Evolutionary conservation across 1,140 invertebrate species (phyloP).

Genomic region (Chironomus tepperi): DNA sequence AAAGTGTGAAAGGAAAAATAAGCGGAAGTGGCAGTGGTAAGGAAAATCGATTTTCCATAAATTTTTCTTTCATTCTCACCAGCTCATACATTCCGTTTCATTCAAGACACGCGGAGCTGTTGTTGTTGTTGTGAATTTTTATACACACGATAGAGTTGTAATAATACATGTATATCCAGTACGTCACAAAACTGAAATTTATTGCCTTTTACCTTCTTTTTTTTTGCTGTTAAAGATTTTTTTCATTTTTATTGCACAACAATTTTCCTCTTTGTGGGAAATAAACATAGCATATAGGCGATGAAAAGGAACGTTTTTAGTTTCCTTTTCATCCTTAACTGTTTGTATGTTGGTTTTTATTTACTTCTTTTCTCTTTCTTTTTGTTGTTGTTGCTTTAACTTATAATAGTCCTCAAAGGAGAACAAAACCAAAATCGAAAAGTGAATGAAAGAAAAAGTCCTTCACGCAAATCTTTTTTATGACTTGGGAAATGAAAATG

Average conservation of each 20-base stretch:
- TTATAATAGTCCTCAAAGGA: not conserved
- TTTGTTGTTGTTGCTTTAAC: not conserved
- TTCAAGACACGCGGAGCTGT: no score
- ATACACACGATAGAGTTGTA: no score
- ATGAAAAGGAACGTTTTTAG: not conserved
- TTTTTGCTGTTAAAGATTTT: no score
- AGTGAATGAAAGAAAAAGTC: not conserved
- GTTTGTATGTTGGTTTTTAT: not conserved
- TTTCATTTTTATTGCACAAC: conserved; percentile 11
- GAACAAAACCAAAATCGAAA: not conserved
- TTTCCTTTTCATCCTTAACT: no score
- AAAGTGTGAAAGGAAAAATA: not conserved
- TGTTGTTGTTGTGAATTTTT: no score
- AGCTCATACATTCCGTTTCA: not conserved
- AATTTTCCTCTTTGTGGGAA: not conserved
- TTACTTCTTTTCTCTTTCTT: not conserved
- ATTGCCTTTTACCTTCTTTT: conserved; percentile 10
- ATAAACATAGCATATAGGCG: not conserved
- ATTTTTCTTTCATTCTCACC: not conserved
- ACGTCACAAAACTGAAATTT: conserved; percentile 8
- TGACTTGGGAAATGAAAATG: no score
- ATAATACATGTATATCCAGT: not conserved
- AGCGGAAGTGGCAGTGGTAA: not conserved
- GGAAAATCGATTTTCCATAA: not conserved
- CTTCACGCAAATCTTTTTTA: no score